phyloP scores from a whole-genome alignment of 2,888 invertebrate species.

The Eupelmus urozonus region DNA sequence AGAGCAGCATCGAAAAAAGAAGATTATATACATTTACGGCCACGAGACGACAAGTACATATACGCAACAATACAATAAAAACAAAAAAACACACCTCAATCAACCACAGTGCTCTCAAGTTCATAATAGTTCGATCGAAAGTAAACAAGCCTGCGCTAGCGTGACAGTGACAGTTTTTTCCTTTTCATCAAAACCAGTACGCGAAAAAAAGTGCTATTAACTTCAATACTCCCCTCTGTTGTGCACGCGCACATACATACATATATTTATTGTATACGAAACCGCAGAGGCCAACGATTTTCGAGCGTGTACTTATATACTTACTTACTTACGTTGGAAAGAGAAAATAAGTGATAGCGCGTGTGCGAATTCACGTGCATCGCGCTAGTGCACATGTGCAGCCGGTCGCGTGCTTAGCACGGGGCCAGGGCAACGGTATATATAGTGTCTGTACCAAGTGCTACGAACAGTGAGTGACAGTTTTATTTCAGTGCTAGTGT shows the following conservation, averaged over 20 bases:
- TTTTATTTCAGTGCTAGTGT: too few species aligned
- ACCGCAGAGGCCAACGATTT: not conserved
- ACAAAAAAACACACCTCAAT: constrained; percentile 20
- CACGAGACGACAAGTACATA: not conserved
- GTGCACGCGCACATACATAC: not conserved
- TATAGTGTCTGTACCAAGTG: not conserved
- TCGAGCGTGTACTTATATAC: too few species aligned
- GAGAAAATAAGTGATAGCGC: not conserved
- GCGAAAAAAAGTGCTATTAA: constrained; percentile 51
- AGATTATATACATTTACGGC: too few species aligned
- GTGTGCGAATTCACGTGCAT: constrained; percentile 30
- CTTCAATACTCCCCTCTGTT: too few species aligned
- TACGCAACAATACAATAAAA: constrained; percentile 4
- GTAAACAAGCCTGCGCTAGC: not conserved
- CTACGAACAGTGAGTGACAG: not conserved
- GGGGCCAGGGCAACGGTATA: not conserved
- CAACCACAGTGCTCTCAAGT: constrained; percentile 8
- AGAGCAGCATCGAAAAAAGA: not conserved
- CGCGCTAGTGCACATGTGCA: constrained; percentile 16
- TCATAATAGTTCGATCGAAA: constrained; percentile 7
- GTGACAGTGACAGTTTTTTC: constrained; percentile 37
- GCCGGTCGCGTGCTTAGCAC: not conserved
- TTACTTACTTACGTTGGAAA: too few species aligned
- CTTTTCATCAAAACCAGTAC: too few species aligned
- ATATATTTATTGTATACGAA: not conserved